phyloP scores from a whole-genome alignment of 23 tunicate species.

The Ciona savignyi region DNA sequence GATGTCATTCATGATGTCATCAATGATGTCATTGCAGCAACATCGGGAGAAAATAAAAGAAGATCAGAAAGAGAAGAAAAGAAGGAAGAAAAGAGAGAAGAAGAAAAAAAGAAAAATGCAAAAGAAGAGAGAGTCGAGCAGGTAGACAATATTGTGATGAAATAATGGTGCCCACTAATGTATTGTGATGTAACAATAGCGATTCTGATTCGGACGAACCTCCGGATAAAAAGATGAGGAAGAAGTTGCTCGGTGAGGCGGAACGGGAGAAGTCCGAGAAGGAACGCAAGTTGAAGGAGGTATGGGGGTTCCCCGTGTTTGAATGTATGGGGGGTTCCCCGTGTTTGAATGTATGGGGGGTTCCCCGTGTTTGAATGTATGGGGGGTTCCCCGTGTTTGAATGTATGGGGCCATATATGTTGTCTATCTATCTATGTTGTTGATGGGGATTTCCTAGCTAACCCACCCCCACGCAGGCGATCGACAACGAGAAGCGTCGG shows the following conservation, averaged over 20 bases:
- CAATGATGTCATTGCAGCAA: slow-evolving; percentile 19
- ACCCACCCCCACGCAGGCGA: slow-evolving; percentile 18
- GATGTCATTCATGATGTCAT: no score
- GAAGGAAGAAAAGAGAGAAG: slow-evolving; percentile 44
- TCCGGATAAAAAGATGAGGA: slow-evolving; percentile 42
- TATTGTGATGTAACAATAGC: not conserved
- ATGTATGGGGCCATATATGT: no score
- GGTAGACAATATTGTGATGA: not conserved
- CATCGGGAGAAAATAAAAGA: slow-evolving; percentile 54
- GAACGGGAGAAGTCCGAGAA: slow-evolving; percentile 44
- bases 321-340: no score
- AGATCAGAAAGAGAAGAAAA: slow-evolving; percentile 32
- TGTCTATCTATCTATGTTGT: no score
- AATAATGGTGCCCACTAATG: not conserved
- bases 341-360: no score
- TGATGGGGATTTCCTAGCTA: no score
- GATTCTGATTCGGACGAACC: slow-evolving; percentile 60
- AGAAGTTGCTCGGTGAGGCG: slow-evolving; percentile 36
- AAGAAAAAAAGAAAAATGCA: slow-evolving; percentile 35
- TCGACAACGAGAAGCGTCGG: slow-evolving; percentile 52
- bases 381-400: no score
- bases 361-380: no score
- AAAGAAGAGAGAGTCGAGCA: slow-evolving; percentile 17
- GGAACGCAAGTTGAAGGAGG: slow-evolving; percentile 35
- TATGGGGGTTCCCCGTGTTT: no score